Percentiles rank a stretch among this genome's conserved stretches.
Evolutionary conservation across 2,113 vertebrate genomes (phyloP).

Genomic region (Cephalopholis sonnerati): DNA sequence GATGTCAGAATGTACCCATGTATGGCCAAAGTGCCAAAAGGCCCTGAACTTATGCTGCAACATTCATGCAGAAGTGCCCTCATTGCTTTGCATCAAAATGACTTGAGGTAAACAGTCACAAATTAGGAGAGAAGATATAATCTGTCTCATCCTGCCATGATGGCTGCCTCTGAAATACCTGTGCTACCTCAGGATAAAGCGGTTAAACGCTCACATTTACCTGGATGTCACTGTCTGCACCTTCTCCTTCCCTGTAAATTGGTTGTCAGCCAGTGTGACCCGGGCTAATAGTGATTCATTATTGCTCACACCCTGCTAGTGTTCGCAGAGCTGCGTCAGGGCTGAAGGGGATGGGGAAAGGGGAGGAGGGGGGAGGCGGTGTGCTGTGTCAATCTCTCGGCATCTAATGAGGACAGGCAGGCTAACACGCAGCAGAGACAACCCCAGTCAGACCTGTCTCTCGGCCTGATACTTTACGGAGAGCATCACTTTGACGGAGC

Average conservation of each 20-base stretch:
- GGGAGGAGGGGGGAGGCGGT: neutral
- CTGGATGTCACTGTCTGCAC: conserved; percentile 47
- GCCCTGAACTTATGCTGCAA: conserved; percentile 3
- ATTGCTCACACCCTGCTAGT: conserved; percentile 56
- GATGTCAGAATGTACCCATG: conserved; percentile 65
- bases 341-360: neutral
- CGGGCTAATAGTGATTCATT: conserved; percentile 77
- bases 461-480: conserved; percentile 30
- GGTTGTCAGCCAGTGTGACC: conserved; percentile 72
- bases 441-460: conserved; percentile 41
- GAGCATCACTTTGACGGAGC: conserved; percentile 11
- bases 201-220: conserved; percentile 42
- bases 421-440: conserved; percentile 60
- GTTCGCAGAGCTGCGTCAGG: conserved; percentile 41
- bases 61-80: conserved; percentile 14
- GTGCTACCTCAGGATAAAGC: conserved; percentile 8
- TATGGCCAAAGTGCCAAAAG: neutral
- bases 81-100: conserved; percentile 19
- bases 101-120: conserved; percentile 14
- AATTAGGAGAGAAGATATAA: conserved; percentile 15
- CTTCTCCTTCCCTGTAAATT: conserved; percentile 55
- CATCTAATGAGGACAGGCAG: conserved; percentile 74
- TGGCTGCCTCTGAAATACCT: conserved; percentile 9
- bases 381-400: conserved; percentile 57
- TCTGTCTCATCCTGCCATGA: conserved; percentile 8